Conservation (phyloP, 1,140 invertebrate genomes). For the Drosophila suzukii region DNA sequence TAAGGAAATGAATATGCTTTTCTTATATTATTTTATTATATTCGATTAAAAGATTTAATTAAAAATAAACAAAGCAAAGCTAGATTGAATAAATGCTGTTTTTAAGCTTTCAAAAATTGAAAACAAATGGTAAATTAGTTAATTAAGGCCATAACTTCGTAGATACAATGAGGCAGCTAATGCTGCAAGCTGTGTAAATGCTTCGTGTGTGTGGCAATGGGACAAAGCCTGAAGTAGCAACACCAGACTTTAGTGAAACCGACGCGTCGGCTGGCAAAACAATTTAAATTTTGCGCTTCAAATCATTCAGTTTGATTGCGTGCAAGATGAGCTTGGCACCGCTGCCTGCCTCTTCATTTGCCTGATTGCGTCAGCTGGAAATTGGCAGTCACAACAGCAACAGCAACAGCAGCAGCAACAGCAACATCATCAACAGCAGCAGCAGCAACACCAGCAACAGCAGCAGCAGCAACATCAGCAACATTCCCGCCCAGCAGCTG, state of each 20-base stretch:
- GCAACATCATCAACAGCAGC: too few species aligned
- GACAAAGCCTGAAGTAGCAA: conserved; percentile 22
- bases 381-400: conserved; percentile 25
- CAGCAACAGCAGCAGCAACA: not conserved
- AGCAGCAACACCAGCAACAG: conserved; percentile 18
- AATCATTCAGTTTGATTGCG: conserved; percentile 59
- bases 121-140: not conserved
- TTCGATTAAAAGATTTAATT: too few species aligned
- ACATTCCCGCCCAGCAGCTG: conserved; percentile 39
- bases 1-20: too few species aligned
- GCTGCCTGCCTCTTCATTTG: conserved; percentile 39
- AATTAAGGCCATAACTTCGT: conserved; percentile 4
- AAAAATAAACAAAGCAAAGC: too few species aligned
- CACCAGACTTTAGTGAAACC: conserved; percentile 26
- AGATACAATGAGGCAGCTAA: conserved; percentile 6
- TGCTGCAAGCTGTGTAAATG: conserved; percentile 2
- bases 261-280: conserved; percentile 16
- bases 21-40: too few species aligned
- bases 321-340: conserved; percentile 37
- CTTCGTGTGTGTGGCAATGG: conserved; percentile 57
- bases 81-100: too few species aligned
- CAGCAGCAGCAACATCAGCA: conserved; percentile 3
- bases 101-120: not conserved
- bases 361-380: conserved; percentile 50
- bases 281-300: conserved; percentile 67